Percentiles rank a stretch among this genome's conserved stretches.
phyloP scores from a whole-genome alignment of 2,113 vertebrate genomes.

The Melospiza melodia region DNA sequence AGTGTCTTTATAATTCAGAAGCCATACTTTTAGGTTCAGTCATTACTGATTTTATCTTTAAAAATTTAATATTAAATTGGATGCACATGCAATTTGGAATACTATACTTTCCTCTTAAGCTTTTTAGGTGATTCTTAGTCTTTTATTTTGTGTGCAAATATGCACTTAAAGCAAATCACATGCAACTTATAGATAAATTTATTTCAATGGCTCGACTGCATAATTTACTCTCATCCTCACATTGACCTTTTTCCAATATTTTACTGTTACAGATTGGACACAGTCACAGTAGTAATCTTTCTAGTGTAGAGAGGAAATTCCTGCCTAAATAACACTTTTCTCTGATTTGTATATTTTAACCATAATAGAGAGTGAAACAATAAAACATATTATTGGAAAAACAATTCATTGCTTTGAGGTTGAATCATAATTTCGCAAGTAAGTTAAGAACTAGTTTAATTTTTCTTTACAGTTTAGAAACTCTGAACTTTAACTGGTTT shows the following conservation, averaged over 20 bases:
- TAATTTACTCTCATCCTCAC: neutral
- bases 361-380: neutral
- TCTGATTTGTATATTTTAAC: neutral
- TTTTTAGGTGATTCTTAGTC: neutral
- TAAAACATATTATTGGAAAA: neutral
- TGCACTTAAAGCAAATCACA: neutral
- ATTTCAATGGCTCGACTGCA: neutral
- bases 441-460: neutral
- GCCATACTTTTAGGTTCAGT: neutral
- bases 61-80: neutral
- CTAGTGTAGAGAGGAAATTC: neutral
- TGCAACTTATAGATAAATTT: neutral
- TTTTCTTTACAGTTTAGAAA: neutral
- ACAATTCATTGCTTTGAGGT: neutral
- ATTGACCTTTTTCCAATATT: neutral
- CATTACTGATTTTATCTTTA: neutral
- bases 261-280: neutral
- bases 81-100: neutral
- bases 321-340: neutral
- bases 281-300: neutral
- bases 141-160: neutral
- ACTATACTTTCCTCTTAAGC: neutral
- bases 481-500: neutral
- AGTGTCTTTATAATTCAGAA: neutral
- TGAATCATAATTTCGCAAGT: neutral